Conservation (phyloP, 2,113 vertebrate species). For the Corynorhinus townsendii region DNA sequence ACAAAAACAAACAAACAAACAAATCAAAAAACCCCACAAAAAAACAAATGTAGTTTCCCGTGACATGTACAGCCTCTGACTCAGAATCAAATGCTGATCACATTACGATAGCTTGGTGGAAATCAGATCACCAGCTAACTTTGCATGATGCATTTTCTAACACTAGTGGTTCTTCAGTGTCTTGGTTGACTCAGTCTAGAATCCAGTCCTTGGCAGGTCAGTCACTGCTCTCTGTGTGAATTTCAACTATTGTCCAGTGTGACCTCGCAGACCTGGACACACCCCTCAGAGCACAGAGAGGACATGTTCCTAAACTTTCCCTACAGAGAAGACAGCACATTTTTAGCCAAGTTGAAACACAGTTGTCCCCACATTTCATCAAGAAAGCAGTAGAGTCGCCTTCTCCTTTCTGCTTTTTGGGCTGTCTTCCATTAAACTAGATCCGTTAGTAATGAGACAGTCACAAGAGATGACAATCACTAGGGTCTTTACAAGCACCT, state of each 20-base stretch:
- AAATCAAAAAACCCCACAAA: no score
- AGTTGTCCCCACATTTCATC: neutral
- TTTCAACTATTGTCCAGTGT: neutral
- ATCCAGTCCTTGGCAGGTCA: neutral
- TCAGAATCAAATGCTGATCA: neutral
- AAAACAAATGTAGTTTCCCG: no score
- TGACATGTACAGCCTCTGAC: neutral
- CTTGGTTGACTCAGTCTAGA: neutral
- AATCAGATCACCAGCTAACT: neutral
- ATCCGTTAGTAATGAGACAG: neutral
- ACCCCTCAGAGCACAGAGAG: neutral
- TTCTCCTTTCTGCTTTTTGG: neutral
- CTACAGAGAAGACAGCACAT: neutral
- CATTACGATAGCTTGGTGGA: neutral
- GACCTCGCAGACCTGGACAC: no score
- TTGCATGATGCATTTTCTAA: neutral
- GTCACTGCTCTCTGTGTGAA: neutral
- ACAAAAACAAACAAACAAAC: no score
- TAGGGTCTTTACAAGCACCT: neutral
- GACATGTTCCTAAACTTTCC: neutral
- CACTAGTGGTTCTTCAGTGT: neutral
- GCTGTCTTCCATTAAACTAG: neutral
- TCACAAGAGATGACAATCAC: neutral
- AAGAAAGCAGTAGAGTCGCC: neutral
- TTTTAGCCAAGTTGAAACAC: neutral